Conservation (phyloP, 2,113 vertebrate genomes). For the Cricetomys ansorgei region DNA sequence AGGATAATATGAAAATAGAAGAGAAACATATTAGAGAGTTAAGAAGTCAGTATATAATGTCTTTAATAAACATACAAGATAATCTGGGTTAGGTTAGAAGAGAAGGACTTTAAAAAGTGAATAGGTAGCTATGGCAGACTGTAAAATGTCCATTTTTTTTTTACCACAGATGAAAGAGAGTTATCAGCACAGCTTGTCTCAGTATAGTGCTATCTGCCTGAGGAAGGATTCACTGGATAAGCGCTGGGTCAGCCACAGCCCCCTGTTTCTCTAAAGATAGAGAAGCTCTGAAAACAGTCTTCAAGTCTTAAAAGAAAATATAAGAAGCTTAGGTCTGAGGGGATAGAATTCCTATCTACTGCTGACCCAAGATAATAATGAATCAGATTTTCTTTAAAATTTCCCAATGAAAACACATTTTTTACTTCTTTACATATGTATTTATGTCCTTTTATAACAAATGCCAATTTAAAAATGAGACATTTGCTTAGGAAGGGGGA, state of each 20-base stretch:
- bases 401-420: neutral
- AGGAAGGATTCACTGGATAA: neutral
- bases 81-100: neutral
- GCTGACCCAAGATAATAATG: constrained; percentile 9
- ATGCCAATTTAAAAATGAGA: constrained; percentile 41
- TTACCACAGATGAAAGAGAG: neutral
- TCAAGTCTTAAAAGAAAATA: constrained; percentile 42
- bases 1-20: constrained; percentile 3
- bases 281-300: constrained; percentile 26
- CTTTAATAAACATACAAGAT: neutral
- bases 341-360: neutral
- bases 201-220: neutral
- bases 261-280: neutral
- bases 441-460: constrained; percentile 15
- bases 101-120: neutral
- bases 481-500: constrained; percentile 33
- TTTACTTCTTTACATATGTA: neutral
- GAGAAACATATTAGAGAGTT: neutral
- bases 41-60: neutral
- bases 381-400: constrained; percentile 54
- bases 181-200: neutral
- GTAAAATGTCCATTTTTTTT: neutral
- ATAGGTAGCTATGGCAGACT: neutral
- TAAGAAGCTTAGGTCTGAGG: neutral
- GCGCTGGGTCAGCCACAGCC: neutral